These are phyloP conservation scores for Stenoptilia bipunctidactyla DNA, from an alignment of 2,888 invertebrate species.

Conservation along the genomic window DNA sequence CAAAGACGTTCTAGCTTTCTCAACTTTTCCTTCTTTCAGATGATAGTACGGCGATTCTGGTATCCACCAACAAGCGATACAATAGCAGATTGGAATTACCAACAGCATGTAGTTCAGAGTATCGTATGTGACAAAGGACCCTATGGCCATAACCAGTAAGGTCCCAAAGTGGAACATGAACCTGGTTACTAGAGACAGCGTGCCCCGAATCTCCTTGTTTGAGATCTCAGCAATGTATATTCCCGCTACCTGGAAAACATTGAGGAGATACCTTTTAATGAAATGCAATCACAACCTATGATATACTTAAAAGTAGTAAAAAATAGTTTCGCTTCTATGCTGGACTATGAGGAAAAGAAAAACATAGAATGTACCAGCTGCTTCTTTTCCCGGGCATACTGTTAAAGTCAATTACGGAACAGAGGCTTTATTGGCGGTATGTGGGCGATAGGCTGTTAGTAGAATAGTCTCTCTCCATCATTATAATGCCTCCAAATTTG, in stretches of 20 bases:
- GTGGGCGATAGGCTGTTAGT: too few relatives aligned
- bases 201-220: conserved; percentile 51
- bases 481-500: too few relatives aligned
- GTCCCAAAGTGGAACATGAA: conserved; percentile 46
- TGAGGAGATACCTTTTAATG: neutral
- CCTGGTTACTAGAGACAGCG: conserved; percentile 30
- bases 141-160: conserved; percentile 43
- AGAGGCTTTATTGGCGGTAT: too few relatives aligned
- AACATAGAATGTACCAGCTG: too few relatives aligned
- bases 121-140: conserved; percentile 41
- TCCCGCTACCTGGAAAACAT: conserved; percentile 36
- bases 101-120: conserved; percentile 49
- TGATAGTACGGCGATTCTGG: conserved; percentile 73
- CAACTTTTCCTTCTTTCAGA: conserved; percentile 57
- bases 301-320: neutral
- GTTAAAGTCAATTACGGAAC: too few relatives aligned
- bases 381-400: too few relatives aligned
- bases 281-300: neutral
- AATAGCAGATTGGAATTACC: conserved; percentile 50
- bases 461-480: too few relatives aligned
- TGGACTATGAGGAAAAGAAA: too few relatives aligned
- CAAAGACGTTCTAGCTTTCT: conserved; percentile 48
- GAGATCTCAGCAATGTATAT: conserved; percentile 55
- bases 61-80: conserved; percentile 60
- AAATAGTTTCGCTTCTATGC: too few relatives aligned